phyloP scores from a whole-genome alignment of 30 jellyfish, hydroid and myxozoan species.

The Euphysa ruthae region DNA sequence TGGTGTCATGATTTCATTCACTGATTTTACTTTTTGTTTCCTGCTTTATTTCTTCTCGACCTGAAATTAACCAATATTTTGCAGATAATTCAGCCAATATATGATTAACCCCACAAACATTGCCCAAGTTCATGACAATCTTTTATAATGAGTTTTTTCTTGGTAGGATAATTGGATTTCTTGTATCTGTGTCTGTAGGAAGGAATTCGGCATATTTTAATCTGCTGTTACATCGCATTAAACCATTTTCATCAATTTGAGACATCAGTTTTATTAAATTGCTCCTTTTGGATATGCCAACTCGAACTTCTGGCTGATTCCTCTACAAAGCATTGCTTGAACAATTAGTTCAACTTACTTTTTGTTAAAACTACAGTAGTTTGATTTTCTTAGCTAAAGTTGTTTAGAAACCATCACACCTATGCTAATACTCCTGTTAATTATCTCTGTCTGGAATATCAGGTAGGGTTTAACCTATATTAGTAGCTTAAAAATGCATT shows the following conservation, averaged over 20 bases:
- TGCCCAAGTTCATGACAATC: not conserved
- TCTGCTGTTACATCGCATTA: constrained; percentile 43
- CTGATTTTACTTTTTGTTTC: not conserved
- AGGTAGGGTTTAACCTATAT: not conserved
- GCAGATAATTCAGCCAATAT: not conserved
- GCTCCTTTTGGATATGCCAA: constrained; percentile 8
- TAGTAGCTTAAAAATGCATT: too few relatives aligned
- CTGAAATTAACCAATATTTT: not conserved
- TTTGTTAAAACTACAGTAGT: not conserved
- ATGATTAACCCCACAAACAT: constrained; percentile 13
- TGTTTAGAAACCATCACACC: not conserved
- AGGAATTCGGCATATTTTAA: constrained; percentile 35
- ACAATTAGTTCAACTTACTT: too few relatives aligned
- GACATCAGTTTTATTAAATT: not conserved
- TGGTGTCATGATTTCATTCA: constrained; percentile 1
- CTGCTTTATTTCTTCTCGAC: not conserved
- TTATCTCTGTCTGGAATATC: too few relatives aligned
- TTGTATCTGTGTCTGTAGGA: not conserved
- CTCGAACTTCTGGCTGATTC: not conserved
- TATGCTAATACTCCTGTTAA: not conserved
- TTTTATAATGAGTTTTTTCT: not conserved
- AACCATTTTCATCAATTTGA: constrained; percentile 30
- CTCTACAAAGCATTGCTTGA: too few relatives aligned
- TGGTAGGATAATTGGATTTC: not conserved
- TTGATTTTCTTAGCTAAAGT: not conserved